Evolutionary conservation across 2,888 invertebrate species (phyloP), one percentile per base, ranked within the genome.

Genomic region (Phaedon cochleariae): DNA sequence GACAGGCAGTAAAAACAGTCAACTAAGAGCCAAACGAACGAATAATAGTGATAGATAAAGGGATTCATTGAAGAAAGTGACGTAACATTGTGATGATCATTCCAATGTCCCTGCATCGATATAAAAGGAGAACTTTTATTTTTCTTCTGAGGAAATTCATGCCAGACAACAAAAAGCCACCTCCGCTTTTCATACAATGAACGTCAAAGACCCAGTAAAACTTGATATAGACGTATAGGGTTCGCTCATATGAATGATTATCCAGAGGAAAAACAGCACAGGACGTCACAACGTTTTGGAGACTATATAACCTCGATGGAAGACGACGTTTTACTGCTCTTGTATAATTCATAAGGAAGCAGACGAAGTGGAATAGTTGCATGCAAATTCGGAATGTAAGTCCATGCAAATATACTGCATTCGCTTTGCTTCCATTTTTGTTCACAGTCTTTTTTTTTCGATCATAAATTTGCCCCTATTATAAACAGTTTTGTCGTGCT

Each of bases 321-420:
- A 9, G 34, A 34, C 10, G 9, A 10, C 6, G 34, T 60, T 63
- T 64, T 69, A 63, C 61, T 29, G 17, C 62, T 62, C 57, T 55
- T 64, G 64, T 59, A 67, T 62, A 67, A 69, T 69, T 65, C 69
- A 63, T 65, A 65, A 69, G 66, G n/a, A 49, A 58, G 52, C 59
- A 63, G 62, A 21, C 62, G 55, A 62, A 26, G 34, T 58, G 48
- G 63, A 62, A 64, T 63, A 65, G n/a, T n/a, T n/a, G n/a, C 62
- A 67, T 66, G 69, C 52, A 62, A 69, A 69, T 65, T 57, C 51
- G 37, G 55, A 64, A 69, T 69, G 57, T 57, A 45, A 54, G 55
- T 62, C 55, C 64, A 62, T 59, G 57, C 45, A 66, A 53, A 62
- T 58, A 17, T 46, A 58, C 52, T 65, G 58, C 65, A 52, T 58